phyloP scores from a whole-genome alignment of 92 coral and sea anemone genomes.

The Scolanthus callimorphus region DNA sequence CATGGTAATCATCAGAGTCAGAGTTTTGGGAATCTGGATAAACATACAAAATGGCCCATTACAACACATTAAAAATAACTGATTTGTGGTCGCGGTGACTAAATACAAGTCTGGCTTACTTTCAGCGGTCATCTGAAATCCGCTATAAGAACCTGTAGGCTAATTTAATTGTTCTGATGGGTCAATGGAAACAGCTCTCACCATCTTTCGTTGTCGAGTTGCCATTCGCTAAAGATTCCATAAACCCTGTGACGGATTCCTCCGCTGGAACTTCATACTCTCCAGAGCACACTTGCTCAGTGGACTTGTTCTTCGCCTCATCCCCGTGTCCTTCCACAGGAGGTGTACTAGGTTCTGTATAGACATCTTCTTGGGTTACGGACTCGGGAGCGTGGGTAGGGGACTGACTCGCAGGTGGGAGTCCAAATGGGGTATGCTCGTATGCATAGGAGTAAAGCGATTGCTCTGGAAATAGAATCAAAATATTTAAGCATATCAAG shows the following conservation, averaged over 20 bases:
- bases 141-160: no score
- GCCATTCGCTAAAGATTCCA: not conserved
- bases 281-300: constrained; percentile 12
- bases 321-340: constrained; percentile 53
- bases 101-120: no score
- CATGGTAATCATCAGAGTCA: constrained; percentile 35
- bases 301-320: constrained; percentile 28
- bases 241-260: constrained; percentile 6
- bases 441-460: constrained; percentile 63
- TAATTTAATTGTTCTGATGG: no score
- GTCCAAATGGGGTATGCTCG: constrained; percentile 33
- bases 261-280: constrained; percentile 16
- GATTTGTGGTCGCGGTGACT: no score
- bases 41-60: no score
- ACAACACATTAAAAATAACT: no score
- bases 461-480: constrained; percentile 28
- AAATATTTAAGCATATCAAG: no score
- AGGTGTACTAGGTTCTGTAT: constrained; percentile 37
- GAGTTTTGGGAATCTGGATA: constrained; percentile 17
- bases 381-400: constrained; percentile 4
- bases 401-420: constrained; percentile 11
- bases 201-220: no score
- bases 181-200: no score
- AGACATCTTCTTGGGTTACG: constrained; percentile 1
- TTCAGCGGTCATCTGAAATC: no score